A percentile compares a stretch with the other conserved stretches of the same genome.
phyloP scores from a whole-genome alignment of 2,113 vertebrate genomes.

The Pogona vitticeps region DNA sequence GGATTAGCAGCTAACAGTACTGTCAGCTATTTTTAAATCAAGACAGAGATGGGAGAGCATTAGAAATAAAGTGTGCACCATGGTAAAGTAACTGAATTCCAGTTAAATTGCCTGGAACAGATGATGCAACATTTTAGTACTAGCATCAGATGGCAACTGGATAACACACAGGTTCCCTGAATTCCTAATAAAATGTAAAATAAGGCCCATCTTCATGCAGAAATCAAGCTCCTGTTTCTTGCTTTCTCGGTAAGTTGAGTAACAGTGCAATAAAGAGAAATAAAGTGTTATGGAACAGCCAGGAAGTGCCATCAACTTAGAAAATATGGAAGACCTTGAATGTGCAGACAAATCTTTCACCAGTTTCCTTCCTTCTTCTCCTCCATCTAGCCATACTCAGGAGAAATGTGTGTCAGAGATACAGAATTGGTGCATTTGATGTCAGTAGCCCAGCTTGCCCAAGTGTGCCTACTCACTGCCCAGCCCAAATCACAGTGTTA shows the following conservation, averaged over 20 bases:
- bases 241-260: background rate
- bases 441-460: too few species aligned
- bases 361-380: too few species aligned
- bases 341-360: too few species aligned
- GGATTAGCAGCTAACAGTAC: background rate
- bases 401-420: too few species aligned
- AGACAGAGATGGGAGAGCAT: background rate
- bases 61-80: accelerated
- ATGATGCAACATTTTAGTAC: background rate
- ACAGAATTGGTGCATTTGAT: too few species aligned
- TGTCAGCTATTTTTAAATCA: background rate
- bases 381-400: too few species aligned
- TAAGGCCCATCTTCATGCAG: background rate
- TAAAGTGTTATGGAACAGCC: too few species aligned
- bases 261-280: too few species aligned
- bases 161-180: constrained; percentile 12
- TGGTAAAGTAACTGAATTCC: background rate
- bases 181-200: background rate
- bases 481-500: too few species aligned
- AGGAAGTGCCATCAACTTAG: too few species aligned
- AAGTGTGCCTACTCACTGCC: too few species aligned
- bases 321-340: too few species aligned
- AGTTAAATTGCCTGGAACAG: background rate
- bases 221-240: background rate
- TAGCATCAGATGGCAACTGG: background rate